Evolutionary conservation across 2,797 vertebrate genomes (phyloP).

Genomic region (Melopsittacus undulatus): DNA sequence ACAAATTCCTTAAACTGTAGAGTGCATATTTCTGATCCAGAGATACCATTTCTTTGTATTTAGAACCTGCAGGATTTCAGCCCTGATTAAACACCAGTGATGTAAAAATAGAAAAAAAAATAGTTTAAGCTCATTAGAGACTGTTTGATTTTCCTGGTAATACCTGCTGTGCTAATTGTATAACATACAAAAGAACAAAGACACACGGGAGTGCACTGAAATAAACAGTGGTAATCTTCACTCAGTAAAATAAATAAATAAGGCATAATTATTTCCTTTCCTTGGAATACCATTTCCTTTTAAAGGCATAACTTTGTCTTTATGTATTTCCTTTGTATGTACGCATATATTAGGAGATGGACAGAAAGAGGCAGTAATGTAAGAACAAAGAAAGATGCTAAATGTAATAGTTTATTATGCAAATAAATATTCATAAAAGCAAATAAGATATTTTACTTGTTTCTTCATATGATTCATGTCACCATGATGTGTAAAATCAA

Average conservation of each 20-base stretch:
- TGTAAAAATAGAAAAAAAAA: background rate
- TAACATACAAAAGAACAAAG: background rate
- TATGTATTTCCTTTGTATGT: background rate
- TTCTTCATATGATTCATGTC: background rate
- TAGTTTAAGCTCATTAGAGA: background rate
- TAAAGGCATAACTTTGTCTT: background rate
- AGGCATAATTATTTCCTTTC: background rate
- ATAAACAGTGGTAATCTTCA: background rate
- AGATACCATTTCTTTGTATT: background rate
- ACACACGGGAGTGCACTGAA: background rate
- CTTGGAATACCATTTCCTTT: background rate
- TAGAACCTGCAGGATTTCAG: background rate
- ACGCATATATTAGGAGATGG: background rate
- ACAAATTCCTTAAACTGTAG: background rate
- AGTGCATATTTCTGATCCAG: background rate
- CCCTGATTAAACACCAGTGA: background rate
- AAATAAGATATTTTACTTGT: background rate
- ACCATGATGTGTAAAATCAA: background rate
- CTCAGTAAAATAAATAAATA: background rate
- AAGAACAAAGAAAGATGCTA: background rate
- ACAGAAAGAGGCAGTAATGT: background rate
- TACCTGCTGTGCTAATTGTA: accelerated
- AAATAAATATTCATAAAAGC: background rate
- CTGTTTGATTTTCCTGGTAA: background rate
- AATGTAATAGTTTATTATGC: background rate